Evolutionary conservation across 64 coral and sea anemone genomes (phyloP).

Genomic region (Pocillopora damicornis): DNA sequence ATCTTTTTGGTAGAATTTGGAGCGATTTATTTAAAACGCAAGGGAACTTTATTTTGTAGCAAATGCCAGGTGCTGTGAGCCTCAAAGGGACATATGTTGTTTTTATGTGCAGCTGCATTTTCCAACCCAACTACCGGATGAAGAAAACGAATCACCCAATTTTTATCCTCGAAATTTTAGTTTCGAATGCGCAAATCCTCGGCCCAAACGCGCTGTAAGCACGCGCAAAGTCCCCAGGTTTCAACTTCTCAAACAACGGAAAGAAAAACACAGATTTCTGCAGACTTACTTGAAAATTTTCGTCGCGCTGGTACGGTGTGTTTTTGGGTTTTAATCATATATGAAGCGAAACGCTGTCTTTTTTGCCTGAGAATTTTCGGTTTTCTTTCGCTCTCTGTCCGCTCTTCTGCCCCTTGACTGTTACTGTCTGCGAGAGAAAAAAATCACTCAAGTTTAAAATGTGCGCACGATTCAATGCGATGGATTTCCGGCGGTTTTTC

Average conservation of each 20-base stretch:
- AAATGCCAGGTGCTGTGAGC: conserved; percentile 77
- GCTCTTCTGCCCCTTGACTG: conserved; percentile 8
- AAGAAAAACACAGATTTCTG: conserved; percentile 84
- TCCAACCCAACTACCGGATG: conserved; percentile 89
- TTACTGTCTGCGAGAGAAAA: conserved; percentile 53
- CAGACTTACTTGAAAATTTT: conserved; percentile 91
- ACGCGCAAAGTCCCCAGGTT: background rate
- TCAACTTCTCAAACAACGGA: conserved; percentile 43
- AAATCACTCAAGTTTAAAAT: conserved; percentile 65
- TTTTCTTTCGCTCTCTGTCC: conserved; percentile 41
- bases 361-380: conserved; percentile 68
- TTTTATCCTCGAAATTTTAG: conserved; percentile 46
- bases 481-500: conserved; percentile 77
- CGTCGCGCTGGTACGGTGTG: conserved; percentile 67
- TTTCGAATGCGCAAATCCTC: conserved; percentile 23
- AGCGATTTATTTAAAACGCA: conserved; percentile 54
- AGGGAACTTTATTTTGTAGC: conserved; percentile 60
- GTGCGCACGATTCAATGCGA: conserved; percentile 67
- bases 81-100: conserved; percentile 97
- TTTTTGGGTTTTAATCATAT: conserved; percentile 98
- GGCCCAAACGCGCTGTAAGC: background rate
- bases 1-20: conserved; percentile 20
- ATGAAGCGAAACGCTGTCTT: conserved; percentile 89
- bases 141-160: conserved; percentile 61
- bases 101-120: conserved; percentile 90